Evolutionary conservation across 2,797 vertebrate genomes (phyloP).

Genomic region (Lepilemur septentrionalis): DNA sequence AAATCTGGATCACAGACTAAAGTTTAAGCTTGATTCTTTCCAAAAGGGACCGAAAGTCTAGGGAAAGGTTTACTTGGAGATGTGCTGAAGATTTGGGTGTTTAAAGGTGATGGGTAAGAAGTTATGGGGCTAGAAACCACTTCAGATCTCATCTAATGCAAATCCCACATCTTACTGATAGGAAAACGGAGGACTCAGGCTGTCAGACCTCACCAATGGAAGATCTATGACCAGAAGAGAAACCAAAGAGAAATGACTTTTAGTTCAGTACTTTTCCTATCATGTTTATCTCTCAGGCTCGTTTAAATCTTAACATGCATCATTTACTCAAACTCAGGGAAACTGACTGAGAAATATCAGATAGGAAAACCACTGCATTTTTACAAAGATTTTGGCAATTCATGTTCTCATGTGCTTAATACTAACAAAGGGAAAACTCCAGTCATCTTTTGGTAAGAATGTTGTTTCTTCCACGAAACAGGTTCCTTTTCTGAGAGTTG

Average conservation of each 20-base stretch:
- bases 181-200: not conserved
- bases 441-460: constrained; percentile 48
- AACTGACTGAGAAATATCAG: constrained; percentile 52
- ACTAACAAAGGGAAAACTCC: constrained; percentile 13
- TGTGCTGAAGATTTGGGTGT: not conserved
- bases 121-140: not conserved
- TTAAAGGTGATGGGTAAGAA: not conserved
- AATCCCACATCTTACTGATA: not conserved
- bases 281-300: not conserved
- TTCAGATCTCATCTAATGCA: not conserved
- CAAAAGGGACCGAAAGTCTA: not conserved
- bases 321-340: not conserved
- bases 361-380: constrained; percentile 46
- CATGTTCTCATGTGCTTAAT: constrained; percentile 38
- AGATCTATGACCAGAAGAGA: not conserved
- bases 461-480: constrained; percentile 25
- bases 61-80: not conserved
- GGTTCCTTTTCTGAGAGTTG: constrained; percentile 55
- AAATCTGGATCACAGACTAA: not conserved
- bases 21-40: not conserved
- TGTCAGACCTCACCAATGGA: not conserved
- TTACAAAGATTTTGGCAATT: constrained; percentile 74
- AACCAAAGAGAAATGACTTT: not conserved
- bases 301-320: not conserved
- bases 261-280: not conserved